phyloP scores from a whole-genome alignment of 2,888 invertebrate genomes.

The Sarcophaga rosellei region DNA sequence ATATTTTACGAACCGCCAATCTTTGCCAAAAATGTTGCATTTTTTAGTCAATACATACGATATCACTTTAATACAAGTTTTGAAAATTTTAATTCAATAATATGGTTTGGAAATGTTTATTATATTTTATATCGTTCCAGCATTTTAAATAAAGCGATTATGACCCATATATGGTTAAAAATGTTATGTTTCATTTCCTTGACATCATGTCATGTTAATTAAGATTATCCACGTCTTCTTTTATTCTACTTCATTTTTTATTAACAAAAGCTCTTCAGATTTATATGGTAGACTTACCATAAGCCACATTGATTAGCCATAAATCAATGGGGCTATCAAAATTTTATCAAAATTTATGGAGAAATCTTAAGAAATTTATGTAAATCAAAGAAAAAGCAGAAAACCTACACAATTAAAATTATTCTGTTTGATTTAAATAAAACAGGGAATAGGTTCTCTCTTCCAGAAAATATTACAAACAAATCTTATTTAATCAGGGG shows the following conservation, averaged over 20 bases:
- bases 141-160: no score
- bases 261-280: neutral
- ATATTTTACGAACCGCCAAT: no score
- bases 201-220: neutral
- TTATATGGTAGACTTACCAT: neutral
- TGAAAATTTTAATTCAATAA: no score
- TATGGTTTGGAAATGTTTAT: no score
- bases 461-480: neutral
- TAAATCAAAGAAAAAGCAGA: neutral
- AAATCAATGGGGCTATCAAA: neutral
- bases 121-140: no score
- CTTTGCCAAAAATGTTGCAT: no score
- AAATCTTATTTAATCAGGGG: neutral
- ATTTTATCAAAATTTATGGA: neutral
- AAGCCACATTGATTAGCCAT: neutral
- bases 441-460: neutral
- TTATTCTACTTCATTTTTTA: neutral
- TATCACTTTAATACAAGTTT: no score
- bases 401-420: neutral
- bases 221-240: neutral
- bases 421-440: neutral
- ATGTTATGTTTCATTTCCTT: neutral
- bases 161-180: no score
- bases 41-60: no score
- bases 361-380: neutral